phyloP scores from a whole-genome alignment of 2,113 vertebrate genomes.

The Elanoides forficatus region DNA sequence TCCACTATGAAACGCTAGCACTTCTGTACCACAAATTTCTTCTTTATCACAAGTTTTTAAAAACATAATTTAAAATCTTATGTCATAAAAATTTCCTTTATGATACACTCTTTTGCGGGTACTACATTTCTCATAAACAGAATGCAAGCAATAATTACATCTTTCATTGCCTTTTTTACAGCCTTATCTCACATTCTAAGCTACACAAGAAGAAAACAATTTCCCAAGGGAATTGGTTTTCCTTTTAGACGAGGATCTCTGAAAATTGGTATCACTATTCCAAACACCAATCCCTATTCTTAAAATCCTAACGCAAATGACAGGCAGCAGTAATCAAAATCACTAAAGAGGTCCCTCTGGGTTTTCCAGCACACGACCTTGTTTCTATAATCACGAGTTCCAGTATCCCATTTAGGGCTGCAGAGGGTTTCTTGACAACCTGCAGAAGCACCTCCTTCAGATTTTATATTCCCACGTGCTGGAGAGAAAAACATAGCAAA shows the following conservation, averaged over 20 bases:
- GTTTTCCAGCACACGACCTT: background rate
- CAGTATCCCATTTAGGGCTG: background rate
- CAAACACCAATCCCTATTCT: constrained; percentile 6
- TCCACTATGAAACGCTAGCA: fast-evolving
- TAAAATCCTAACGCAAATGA: constrained; percentile 11
- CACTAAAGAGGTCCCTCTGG: constrained; percentile 17
- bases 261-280: constrained; percentile 32
- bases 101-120: background rate
- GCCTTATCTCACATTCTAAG: constrained; percentile 20
- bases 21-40: background rate
- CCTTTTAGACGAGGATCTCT: background rate
- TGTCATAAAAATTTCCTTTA: background rate
- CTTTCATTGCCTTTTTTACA: background rate
- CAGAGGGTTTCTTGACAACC: constrained; percentile 6
- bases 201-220: constrained; percentile 4
- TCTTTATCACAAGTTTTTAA: background rate
- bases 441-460: background rate
- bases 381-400: constrained; percentile 29
- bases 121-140: background rate
- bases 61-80: background rate
- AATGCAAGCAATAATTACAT: background rate
- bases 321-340: constrained; percentile 37
- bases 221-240: constrained; percentile 15
- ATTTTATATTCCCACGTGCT: background rate
- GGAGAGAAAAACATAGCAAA: background rate